These are phyloP conservation scores for Ceraclea dissimilis DNA, from an alignment of 2,888 invertebrate genomes.

Conservation along the genomic window DNA sequence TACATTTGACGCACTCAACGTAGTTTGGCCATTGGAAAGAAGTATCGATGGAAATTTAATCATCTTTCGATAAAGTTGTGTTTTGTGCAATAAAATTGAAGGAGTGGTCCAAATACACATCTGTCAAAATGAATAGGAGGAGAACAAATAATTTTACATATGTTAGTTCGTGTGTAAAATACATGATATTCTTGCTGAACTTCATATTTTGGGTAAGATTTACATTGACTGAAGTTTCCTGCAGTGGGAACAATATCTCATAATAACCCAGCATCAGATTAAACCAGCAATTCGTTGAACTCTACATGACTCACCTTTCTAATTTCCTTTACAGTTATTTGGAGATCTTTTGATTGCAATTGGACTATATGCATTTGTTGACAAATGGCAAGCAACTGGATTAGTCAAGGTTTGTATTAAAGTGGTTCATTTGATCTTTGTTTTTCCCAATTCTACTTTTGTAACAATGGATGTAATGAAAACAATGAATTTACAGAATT, in stretches of 20 bases:
- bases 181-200: conserved; percentile 82
- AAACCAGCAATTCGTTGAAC: conserved; percentile 7
- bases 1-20: too few relatives aligned
- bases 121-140: conserved; percentile 50
- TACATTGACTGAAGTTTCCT: neutral
- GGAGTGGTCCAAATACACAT: conserved; percentile 3
- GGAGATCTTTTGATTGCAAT: conserved; percentile 81
- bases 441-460: too few relatives aligned
- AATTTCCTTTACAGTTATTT: conserved; percentile 67
- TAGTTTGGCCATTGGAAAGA: too few relatives aligned
- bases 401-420: conserved; percentile 53
- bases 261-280: too few relatives aligned
- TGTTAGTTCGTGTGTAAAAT: conserved; percentile 82
- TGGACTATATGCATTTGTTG: conserved; percentile 85
- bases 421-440: too few relatives aligned
- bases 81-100: neutral
- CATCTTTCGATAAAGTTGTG: neutral
- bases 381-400: conserved; percentile 86
- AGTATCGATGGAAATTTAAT: neutral
- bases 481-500: too few relatives aligned
- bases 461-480: too few relatives aligned
- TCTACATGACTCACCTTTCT: conserved; percentile 17
- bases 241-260: too few relatives aligned
- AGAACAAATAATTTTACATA: conserved; percentile 68
- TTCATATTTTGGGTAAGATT: conserved; percentile 81